Percentiles rank a stretch among this genome's conserved stretches.
Conservation (phyloP, 2,888 invertebrate species). For the Phymatocera aterrima region DNA sequence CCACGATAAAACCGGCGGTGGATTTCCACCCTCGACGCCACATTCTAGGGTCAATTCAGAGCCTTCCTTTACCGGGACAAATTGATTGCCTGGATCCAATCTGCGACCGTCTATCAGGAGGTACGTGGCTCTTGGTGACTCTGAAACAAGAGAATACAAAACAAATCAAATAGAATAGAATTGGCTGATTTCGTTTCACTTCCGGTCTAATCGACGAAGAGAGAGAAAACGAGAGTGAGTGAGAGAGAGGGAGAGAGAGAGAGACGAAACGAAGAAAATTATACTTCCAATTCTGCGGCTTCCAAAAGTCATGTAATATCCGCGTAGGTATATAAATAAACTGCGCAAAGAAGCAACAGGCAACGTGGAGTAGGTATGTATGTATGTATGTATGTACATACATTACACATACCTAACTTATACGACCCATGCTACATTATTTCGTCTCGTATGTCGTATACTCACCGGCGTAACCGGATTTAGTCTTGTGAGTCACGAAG, state of each 20-base stretch:
- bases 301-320: too few relatives aligned
- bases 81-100: constrained; percentile 90
- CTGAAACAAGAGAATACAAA: constrained; percentile 76
- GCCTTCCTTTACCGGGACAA: constrained; percentile 92
- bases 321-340: too few relatives aligned
- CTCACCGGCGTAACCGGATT: too few relatives aligned
- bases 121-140: constrained; percentile 90
- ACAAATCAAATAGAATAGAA: background rate
- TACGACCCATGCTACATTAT: too few relatives aligned
- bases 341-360: too few relatives aligned
- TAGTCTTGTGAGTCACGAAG: too few relatives aligned
- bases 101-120: constrained; percentile 90
- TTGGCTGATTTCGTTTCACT: background rate
- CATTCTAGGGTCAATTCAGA: constrained; percentile 89
- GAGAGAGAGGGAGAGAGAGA: constrained; percentile 1
- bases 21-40: constrained; percentile 90
- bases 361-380: too few relatives aligned
- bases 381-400: too few relatives aligned
- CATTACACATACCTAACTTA: too few relatives aligned
- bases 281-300: too few relatives aligned
- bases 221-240: constrained; percentile 28
- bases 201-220: constrained; percentile 13
- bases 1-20: constrained; percentile 82
- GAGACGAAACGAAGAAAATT: constrained; percentile 35
- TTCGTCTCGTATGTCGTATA: too few relatives aligned